Percentiles rank a stretch among this genome's conserved stretches.
phyloP scores from a whole-genome alignment of 2,888 invertebrate species.

The Meliscaeva auricollis region DNA sequence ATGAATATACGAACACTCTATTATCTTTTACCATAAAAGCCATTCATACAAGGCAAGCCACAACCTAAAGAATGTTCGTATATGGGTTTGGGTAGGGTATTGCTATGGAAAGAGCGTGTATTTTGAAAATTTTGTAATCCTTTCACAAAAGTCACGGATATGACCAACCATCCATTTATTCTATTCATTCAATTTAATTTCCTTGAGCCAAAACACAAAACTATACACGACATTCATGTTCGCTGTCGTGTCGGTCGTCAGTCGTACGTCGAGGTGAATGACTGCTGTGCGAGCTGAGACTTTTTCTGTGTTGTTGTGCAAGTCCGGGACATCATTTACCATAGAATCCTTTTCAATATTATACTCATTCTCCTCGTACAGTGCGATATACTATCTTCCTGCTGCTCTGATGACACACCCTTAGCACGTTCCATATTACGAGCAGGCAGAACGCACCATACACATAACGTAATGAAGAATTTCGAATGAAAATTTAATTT shows the following conservation, averaged over 20 bases:
- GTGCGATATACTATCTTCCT: slow-evolving; percentile 14
- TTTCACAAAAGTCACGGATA: slow-evolving; percentile 49
- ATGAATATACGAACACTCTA: background rate
- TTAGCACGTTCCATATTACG: slow-evolving; percentile 38
- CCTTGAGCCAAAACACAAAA: slow-evolving; percentile 24
- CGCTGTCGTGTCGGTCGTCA: background rate
- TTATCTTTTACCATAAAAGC: slow-evolving; percentile 1
- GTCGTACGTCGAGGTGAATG: slow-evolving; percentile 23
- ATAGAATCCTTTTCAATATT: slow-evolving; percentile 34
- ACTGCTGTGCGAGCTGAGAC: slow-evolving; percentile 1
- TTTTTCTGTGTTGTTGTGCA: background rate
- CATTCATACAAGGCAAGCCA: background rate
- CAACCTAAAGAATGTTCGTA: background rate
- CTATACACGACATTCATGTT: background rate
- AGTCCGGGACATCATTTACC: slow-evolving; percentile 18
- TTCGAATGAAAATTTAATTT: slow-evolving; percentile 73
- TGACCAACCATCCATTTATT: slow-evolving; percentile 51
- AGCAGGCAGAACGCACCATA: slow-evolving; percentile 21
- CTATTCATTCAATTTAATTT: slow-evolving; percentile 43
- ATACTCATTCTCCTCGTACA: background rate
- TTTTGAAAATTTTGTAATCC: slow-evolving; percentile 30
- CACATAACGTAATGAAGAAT: slow-evolving; percentile 28
- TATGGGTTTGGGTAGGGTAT: background rate
- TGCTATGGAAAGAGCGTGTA: background rate
- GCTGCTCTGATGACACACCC: slow-evolving; percentile 40